Evolutionary conservation across 2,797 vertebrate genomes (phyloP).

Genomic region (Podarcis lilfordi): DNA sequence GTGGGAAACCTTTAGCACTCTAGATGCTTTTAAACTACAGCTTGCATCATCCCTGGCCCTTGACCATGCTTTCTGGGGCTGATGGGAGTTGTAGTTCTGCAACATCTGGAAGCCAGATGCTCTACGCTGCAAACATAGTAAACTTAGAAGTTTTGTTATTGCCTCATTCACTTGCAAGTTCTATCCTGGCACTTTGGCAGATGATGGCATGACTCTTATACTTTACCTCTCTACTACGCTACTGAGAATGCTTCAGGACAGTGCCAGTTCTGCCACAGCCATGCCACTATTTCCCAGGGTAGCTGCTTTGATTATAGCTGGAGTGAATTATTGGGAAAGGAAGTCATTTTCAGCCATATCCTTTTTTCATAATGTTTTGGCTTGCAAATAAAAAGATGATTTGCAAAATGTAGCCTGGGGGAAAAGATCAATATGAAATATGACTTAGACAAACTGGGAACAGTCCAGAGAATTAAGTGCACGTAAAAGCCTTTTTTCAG

Average conservation of each 20-base stretch:
- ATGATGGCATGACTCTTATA: neutral
- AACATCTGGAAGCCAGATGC: too few relatives aligned
- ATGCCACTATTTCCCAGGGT: neutral
- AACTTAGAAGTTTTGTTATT: neutral
- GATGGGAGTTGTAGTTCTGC: too few relatives aligned
- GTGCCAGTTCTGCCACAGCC: neutral
- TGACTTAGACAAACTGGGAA: neutral
- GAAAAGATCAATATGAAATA: neutral
- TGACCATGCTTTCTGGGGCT: too few relatives aligned
- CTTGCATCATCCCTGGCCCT: too few relatives aligned
- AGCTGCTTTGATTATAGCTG: neutral
- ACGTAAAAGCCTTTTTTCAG: neutral
- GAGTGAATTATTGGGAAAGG: neutral
- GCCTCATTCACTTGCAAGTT: neutral
- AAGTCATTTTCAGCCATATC: conserved; percentile 16
- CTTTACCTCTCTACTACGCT: neutral
- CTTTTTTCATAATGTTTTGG: conserved; percentile 9
- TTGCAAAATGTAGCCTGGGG: neutral
- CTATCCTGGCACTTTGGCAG: neutral
- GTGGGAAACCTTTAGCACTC: too few relatives aligned
- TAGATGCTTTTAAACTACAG: too few relatives aligned
- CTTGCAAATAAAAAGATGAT: conserved; percentile 6
- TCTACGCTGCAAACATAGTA: neutral
- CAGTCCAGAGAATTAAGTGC: neutral
- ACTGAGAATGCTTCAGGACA: neutral